Evolutionary conservation across 2,797 vertebrate species (phyloP).

Genomic region (Peromyscus nudipes): DNA sequence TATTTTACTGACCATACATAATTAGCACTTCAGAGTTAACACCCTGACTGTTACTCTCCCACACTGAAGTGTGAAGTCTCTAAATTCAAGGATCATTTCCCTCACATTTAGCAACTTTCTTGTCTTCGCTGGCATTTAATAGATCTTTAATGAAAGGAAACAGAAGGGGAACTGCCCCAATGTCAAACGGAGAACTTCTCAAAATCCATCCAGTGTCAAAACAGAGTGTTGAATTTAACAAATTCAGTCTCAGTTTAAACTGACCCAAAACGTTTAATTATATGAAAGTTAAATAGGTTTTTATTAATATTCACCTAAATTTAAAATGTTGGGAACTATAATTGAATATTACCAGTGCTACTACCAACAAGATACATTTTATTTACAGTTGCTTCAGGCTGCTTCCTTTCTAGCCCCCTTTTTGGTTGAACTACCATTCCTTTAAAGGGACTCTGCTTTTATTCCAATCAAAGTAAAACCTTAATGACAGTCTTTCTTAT

Average conservation of each 20-base stretch:
- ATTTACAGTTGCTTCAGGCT: neutral
- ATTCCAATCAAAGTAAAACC: neutral
- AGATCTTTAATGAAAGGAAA: slow-evolving; percentile 68
- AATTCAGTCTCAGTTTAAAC: neutral
- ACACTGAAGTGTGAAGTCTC: slow-evolving; percentile 46
- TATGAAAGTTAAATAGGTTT: neutral
- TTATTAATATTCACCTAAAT: neutral
- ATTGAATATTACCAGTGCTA: neutral
- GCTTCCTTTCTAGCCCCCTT: neutral
- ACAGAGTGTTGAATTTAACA: neutral
- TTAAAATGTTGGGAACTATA: neutral
- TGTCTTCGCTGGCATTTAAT: slow-evolving; percentile 55
- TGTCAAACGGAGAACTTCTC: slow-evolving; percentile 27
- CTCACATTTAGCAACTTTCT: slow-evolving; percentile 49
- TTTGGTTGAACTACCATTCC: neutral
- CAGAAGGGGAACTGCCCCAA: slow-evolving; percentile 39
- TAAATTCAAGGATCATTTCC: slow-evolving; percentile 75
- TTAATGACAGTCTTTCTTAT: neutral
- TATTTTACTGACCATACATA: slow-evolving; percentile 75
- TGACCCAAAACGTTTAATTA: neutral
- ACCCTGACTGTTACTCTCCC: slow-evolving; percentile 5
- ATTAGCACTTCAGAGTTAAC: slow-evolving; percentile 61
- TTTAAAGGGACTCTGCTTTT: neutral
- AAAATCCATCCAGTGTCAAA: neutral
- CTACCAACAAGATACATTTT: neutral